A percentile compares a stretch with the other conserved stretches of the same genome.
Evolutionary conservation across 2,113 vertebrate genomes (phyloP).

Genomic region (Petaurus breviceps): DNA sequence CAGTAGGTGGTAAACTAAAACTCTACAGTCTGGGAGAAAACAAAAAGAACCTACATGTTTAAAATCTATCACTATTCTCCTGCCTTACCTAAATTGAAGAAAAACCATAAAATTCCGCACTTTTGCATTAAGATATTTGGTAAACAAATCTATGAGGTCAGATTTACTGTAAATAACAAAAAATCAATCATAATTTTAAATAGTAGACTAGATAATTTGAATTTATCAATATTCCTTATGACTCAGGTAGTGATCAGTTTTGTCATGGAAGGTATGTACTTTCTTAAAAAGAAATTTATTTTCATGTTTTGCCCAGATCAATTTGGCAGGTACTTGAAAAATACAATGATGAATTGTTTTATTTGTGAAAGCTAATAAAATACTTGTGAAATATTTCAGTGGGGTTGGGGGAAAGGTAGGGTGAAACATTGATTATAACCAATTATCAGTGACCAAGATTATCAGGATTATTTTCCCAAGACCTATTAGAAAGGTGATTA

Average conservation of each 20-base stretch:
- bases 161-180: conserved; percentile 3
- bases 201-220: neutral
- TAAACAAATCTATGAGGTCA: neutral
- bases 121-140: neutral
- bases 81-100: neutral
- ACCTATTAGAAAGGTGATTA: neutral
- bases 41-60: neutral
- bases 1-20: conserved; percentile 52
- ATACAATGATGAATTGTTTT: neutral
- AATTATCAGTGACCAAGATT: neutral
- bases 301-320: neutral
- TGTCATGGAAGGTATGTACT: neutral
- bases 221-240: neutral
- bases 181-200: neutral
- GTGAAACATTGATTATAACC: neutral
- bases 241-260: neutral
- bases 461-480: neutral
- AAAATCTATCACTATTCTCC: neutral
- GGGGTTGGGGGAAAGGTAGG: neutral
- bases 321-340: neutral
- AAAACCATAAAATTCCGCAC: neutral
- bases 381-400: neutral
- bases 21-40: conserved; percentile 37
- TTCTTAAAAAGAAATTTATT: neutral
- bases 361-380: neutral